A percentile compares a stretch with the other conserved stretches of the same genome.
Evolutionary conservation across 2,113 vertebrate species (phyloP).

Genomic region (Nibea albiflora): DNA sequence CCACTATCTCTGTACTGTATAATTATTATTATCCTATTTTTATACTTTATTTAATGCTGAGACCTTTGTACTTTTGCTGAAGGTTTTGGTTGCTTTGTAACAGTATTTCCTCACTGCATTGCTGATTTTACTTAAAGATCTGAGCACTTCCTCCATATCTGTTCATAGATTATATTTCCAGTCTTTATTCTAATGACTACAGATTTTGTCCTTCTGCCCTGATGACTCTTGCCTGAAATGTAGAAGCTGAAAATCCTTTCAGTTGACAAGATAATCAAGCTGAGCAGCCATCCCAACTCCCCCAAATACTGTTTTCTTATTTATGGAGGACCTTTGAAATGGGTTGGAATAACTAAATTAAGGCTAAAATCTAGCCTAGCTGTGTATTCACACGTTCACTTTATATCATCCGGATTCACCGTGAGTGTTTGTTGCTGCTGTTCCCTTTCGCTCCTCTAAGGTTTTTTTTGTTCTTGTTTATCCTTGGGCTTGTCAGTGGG

Average conservation of each 20-base stretch:
- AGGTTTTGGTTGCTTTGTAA: too few relatives aligned
- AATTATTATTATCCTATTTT: too few relatives aligned
- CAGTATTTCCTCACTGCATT: too few relatives aligned
- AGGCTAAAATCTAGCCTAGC: neutral
- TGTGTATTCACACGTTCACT: conserved; percentile 16
- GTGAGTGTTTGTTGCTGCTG: conserved; percentile 1
- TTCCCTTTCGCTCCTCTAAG: conserved; percentile 24
- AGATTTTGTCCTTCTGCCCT: neutral
- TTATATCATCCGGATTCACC: conserved; percentile 28
- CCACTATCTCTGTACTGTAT: too few relatives aligned
- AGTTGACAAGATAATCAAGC: neutral
- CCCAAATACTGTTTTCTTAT: neutral
- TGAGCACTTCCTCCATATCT: neutral
- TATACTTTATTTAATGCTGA: neutral
- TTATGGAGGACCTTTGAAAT: conserved; percentile 13
- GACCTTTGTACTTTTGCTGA: neutral
- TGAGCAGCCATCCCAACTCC: neutral
- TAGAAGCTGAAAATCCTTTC: neutral
- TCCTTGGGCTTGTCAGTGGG: conserved; percentile 29
- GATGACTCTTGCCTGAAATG: neutral
- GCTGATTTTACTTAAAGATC: neutral
- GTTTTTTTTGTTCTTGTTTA: conserved; percentile 21
- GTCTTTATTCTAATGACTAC: neutral
- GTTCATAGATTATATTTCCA: neutral
- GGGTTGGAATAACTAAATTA: conserved; percentile 39